Evolutionary conservation across 2,797 vertebrate species (phyloP), one percentile per base, ranked within the genome.

Genomic region (Etheostoma nigrum): DNA sequence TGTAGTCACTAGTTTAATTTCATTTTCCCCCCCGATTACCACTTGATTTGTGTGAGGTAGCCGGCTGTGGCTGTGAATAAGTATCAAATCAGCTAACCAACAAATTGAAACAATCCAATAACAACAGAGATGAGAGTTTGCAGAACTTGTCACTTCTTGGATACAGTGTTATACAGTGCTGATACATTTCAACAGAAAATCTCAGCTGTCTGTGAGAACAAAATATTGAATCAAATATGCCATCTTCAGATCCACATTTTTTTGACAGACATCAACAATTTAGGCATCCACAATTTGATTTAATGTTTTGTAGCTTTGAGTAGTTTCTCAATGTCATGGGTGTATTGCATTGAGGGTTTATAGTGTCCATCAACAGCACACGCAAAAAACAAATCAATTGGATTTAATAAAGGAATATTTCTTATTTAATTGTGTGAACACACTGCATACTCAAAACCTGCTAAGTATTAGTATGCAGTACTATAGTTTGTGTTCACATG

Each of bases 11-110:
- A 16, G 63, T 72, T 74, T 7, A 30, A 40, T 42, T 58, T 47
- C 40, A 83, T 68, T 21, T 71, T 49, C 53, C 59, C 53, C 59
- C 48, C n/a, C 7, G n/a, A 47, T 57, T 51, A 40, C 53, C 16
- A 40, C 16, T 1, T 7, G 52, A 23, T 62, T 57, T 45, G 42
- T 48, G 5, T 11, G n/a, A 60, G 59, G 40, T 16, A 11, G 36
- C 36, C 36, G 45, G 54, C 18, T 44, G 52, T 25, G 21, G 52
- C 48, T 47, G 8, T 53, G 27, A 9, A 53, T n/a, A 27, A 47
- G 18, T 49, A 45, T 61, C 42, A 49, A 40, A 36, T 51, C 40
- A 47, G 25, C 47, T 63, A 40, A 42, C n/a, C 2, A 2, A 58
- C 58, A 14, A 63, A 23, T 42, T 0, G 0, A 67, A 57, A 3